Evolutionary conservation across 1,140 invertebrate species (phyloP).

Genomic region (Diuraphis noxia): DNA sequence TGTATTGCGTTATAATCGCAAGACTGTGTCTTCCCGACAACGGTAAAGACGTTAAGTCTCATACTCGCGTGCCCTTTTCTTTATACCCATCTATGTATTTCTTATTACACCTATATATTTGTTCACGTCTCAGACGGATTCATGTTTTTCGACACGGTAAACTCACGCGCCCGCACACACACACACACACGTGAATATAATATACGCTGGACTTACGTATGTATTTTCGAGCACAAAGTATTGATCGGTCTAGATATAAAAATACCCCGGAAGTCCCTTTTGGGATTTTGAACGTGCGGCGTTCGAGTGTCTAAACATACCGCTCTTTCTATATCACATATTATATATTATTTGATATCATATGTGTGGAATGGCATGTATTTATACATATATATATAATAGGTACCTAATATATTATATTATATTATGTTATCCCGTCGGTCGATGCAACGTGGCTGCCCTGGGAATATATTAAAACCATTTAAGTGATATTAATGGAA

Average conservation of each 20-base stretch:
- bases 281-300: conserved; percentile 37
- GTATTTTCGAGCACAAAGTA: not conserved
- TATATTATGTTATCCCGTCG: not conserved
- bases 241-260: conserved; percentile 35
- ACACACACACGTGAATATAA: too few species aligned
- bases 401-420: not conserved
- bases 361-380: not conserved
- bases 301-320: not conserved
- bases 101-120: not conserved
- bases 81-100: not conserved
- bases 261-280: conserved; percentile 41
- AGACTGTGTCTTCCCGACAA: not conserved
- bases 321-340: not conserved
- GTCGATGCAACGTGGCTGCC: not conserved
- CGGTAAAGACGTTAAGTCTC: not conserved
- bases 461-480: conserved; percentile 2
- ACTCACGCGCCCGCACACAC: too few species aligned
- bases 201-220: not conserved
- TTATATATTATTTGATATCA: not conserved
- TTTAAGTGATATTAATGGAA: conserved; percentile 32
- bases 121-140: not conserved
- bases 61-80: not conserved
- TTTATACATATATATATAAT: not conserved
- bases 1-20: conserved; percentile 1
- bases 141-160: not conserved